Percentiles rank a stretch among this genome's conserved stretches.
phyloP scores from a whole-genome alignment of 2,797 vertebrate species.

The Micropoecilia bifurca region DNA sequence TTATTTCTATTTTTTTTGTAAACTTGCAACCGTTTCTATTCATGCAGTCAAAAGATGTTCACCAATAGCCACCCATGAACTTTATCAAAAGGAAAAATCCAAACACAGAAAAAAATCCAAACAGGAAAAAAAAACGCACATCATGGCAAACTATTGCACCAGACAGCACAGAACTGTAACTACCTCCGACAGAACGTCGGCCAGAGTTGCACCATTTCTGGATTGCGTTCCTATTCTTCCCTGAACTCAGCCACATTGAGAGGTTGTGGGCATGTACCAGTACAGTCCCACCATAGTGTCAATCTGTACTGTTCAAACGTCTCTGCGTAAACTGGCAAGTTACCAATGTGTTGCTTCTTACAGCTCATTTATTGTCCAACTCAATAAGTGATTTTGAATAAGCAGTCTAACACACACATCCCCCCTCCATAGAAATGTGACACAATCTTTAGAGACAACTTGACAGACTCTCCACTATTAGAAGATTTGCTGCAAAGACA shows the following conservation, averaged over 20 bases:
- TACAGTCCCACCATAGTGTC: not conserved
- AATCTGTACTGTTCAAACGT: not conserved
- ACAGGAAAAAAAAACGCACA: no score
- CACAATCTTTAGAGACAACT: not conserved
- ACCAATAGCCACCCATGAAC: no score
- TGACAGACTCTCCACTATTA: not conserved
- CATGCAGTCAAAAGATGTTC: no score
- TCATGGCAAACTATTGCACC: no score
- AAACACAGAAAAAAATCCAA: no score
- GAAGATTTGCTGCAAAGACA: not conserved
- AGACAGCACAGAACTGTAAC: no score
- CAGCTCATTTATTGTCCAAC: not conserved
- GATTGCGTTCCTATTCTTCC: no score
- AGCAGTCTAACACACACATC: not conserved
- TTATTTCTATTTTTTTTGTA: no score
- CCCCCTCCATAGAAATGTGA: not conserved
- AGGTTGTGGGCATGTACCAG: not conserved
- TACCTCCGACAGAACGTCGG: no score
- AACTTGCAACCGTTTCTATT: no score
- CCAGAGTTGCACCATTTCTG: no score
- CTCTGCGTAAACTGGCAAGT: not conserved
- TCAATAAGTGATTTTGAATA: not conserved
- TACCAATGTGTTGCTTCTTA: not conserved
- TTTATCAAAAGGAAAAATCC: no score
- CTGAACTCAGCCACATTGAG: not conserved